phyloP scores from a whole-genome alignment of 2,888 invertebrate species.

The Aplocera efformata region DNA sequence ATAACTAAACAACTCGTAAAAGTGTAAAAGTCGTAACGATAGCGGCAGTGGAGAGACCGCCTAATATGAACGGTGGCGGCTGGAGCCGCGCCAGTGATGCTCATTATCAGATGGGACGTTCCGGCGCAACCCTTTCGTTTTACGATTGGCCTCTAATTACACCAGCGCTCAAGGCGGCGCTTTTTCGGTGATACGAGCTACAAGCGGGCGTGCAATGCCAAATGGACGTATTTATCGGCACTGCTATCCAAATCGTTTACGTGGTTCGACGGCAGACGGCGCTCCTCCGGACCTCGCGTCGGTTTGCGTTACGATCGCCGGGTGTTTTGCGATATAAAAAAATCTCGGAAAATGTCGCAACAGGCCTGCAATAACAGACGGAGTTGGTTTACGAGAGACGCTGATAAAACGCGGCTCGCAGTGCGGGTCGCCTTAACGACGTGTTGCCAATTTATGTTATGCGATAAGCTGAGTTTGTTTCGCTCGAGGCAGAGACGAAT shows the following conservation, averaged over 20 bases:
- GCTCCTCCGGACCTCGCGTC: too few relatives aligned
- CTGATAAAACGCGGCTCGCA: slow-evolving; percentile 69
- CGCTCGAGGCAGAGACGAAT: slow-evolving; percentile 62
- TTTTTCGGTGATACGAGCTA: slow-evolving; percentile 65
- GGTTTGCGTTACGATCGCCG: too few relatives aligned
- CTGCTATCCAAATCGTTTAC: slow-evolving; percentile 64
- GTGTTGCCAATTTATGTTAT: slow-evolving; percentile 77
- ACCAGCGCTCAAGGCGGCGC: slow-evolving; percentile 71
- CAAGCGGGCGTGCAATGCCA: slow-evolving; percentile 58
- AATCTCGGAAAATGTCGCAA: slow-evolving; percentile 63
- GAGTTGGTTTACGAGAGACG: slow-evolving; percentile 72
- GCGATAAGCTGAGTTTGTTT: slow-evolving; percentile 78
- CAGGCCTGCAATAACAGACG: slow-evolving; percentile 67
- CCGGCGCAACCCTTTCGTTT: slow-evolving; percentile 75
- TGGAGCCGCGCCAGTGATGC: slow-evolving; percentile 75
- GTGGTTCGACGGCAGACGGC: slow-evolving; percentile 46
- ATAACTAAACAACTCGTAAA: slow-evolving; percentile 79
- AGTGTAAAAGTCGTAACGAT: slow-evolving; percentile 80
- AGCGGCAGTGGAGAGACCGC: slow-evolving; percentile 58
- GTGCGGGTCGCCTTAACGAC: slow-evolving; percentile 75
- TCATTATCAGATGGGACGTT: slow-evolving; percentile 79
- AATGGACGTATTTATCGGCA: slow-evolving; percentile 72
- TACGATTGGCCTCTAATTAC: slow-evolving; percentile 80
- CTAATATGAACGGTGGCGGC: slow-evolving; percentile 74
- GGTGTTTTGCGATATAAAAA: slow-evolving; percentile 68